Evolutionary conservation across 2,888 invertebrate species (phyloP), one percentile per base, ranked within the genome.

Genomic region (Acleris cristana): DNA sequence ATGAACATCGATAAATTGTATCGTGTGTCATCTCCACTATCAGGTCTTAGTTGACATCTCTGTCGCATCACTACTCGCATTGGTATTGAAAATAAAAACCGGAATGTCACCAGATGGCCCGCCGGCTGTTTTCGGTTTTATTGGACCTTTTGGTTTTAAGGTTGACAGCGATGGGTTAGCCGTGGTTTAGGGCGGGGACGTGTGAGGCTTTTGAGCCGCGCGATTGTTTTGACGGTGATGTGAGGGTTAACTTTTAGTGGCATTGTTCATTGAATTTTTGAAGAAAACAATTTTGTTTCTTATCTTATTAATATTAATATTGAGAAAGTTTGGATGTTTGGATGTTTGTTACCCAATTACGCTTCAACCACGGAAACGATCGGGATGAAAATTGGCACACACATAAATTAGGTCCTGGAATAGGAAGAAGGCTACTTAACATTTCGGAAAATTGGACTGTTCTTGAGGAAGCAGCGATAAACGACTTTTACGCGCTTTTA

Each of bases 61-160:
- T 23, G 63, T 57, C 67, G 44, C 67, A 58, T 63, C 67, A 58
- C 67, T 67, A 67, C 26, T 14, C 8, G 49, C 44, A 58, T 48
- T 65, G 49, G 69, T 69, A 69, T 69, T 65, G 69, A 69, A 69
- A 69, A 69, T 69, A 65, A 69, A 69, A 69, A 49, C 67, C 58
- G 58, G 71, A 70, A 71, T 73, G 73, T 70, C 72, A 74, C 63
- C 78, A 76, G 78, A 79, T 76, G 80, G 76, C 71, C 70, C 74
- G 68, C 64, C 68, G 72, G 70, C 73, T 74, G 75, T 77, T 75
- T 77, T 76, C 74, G 74, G 76, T 76, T 79, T 79, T 79, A 79
- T 76, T 74, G 73, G 72, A 65, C 70, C 77, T 76, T 79, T 79
- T 67, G 66, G 67, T 64, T 66, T 69, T 65, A 69, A 57, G 69